phyloP scores from a whole-genome alignment of 2,888 invertebrate genomes.

The Rhaphigaster nebulosa region DNA sequence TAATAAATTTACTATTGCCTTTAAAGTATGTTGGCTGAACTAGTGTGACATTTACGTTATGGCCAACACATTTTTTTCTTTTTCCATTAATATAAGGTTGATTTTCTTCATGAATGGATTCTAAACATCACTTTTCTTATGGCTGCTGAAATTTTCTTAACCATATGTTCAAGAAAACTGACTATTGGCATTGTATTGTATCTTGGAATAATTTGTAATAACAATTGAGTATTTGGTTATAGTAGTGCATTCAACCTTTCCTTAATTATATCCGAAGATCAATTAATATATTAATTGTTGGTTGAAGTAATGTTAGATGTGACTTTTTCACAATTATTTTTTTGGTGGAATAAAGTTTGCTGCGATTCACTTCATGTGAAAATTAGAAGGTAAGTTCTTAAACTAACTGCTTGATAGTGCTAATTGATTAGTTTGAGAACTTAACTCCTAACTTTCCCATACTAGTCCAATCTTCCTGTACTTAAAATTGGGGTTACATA shows the following conservation, averaged over 20 bases:
- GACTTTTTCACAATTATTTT: too few relatives aligned
- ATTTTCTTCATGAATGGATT: background rate
- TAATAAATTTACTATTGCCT: background rate
- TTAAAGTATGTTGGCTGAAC: background rate
- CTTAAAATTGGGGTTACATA: too few relatives aligned
- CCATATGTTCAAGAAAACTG: background rate
- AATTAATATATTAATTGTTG: too few relatives aligned
- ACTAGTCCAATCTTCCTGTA: too few relatives aligned
- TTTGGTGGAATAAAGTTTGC: too few relatives aligned
- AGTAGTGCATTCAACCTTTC: background rate
- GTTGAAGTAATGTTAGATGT: too few relatives aligned
- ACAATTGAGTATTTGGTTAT: background rate
- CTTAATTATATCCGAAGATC: background rate
- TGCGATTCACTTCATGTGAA: too few relatives aligned
- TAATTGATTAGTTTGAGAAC: too few relatives aligned
- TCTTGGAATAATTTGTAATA: background rate
- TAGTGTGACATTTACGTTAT: background rate
- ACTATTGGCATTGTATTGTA: background rate
- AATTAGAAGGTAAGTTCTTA: too few relatives aligned
- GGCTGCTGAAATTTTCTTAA: background rate
- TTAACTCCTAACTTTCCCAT: too few relatives aligned
- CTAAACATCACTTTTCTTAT: background rate
- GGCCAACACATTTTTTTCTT: too few relatives aligned
- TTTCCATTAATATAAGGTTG: background rate
- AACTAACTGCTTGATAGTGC: too few relatives aligned